These are phyloP conservation scores for Paramormyrops kingsleyae DNA, from an alignment of 2,113 vertebrate genomes.

Conservation along the genomic window DNA sequence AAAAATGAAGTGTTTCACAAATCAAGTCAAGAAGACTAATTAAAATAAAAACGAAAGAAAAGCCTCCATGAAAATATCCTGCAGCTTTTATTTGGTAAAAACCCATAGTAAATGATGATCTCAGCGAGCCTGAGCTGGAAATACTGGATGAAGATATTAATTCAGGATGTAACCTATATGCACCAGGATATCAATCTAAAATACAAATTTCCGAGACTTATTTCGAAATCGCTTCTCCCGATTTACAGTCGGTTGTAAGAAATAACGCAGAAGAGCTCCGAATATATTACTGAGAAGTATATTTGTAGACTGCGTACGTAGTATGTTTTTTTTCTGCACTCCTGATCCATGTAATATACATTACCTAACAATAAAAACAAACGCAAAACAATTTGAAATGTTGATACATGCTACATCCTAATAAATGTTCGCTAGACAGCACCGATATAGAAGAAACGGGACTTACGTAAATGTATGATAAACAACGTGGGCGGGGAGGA, in stretches of 20 bases:
- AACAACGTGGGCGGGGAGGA: not conserved
- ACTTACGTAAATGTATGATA: not conserved
- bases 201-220: not conserved
- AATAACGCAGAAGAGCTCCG: not conserved
- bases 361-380: not conserved
- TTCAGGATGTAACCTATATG: not conserved
- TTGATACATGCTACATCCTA: not conserved
- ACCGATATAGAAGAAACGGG: conserved; percentile 11
- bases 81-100: not conserved
- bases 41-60: not conserved
- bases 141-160: not conserved
- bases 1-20: not conserved
- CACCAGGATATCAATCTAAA: not conserved
- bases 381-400: not conserved
- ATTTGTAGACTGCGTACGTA: not conserved
- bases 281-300: not conserved
- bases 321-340: not conserved
- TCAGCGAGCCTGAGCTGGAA: not conserved
- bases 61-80: not conserved
- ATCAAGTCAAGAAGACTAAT: not conserved
- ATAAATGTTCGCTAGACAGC: not conserved
- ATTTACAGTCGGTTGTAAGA: not conserved
- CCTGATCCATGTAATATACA: not conserved
- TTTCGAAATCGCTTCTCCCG: not conserved
- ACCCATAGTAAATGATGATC: not conserved